Conservation (phyloP, 2,888 invertebrate genomes). For the Kryphioiulus occultus region DNA sequence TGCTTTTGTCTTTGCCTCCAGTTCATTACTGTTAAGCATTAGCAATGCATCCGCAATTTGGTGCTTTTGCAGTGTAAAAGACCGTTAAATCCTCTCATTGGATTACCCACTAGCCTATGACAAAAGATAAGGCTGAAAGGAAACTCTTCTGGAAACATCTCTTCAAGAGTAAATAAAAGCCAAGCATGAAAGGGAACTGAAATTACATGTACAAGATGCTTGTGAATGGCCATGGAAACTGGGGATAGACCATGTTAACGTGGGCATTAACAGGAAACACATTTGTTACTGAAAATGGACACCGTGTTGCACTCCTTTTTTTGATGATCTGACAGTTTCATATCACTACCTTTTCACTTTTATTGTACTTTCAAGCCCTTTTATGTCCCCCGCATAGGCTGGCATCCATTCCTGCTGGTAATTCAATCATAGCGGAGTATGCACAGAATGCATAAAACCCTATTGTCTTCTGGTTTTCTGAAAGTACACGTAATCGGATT, state of each 20-base stretch:
- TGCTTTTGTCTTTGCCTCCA: not conserved
- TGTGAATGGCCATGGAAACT: not conserved
- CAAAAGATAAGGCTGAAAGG: slow-evolving; percentile 39
- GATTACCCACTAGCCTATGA: slow-evolving; percentile 36
- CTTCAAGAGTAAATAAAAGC: slow-evolving; percentile 30
- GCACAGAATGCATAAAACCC: not conserved
- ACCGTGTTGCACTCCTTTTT: slow-evolving; percentile 22
- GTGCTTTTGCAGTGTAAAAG: not conserved
- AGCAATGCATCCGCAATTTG: not conserved
- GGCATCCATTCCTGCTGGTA: not conserved
- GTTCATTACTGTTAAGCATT: slow-evolving; percentile 25
- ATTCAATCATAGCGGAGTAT: slow-evolving; percentile 22
- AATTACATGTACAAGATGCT: not conserved
- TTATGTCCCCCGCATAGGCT: not conserved
- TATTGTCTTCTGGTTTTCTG: slow-evolving; percentile 3
- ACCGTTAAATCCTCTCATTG: slow-evolving; percentile 40
- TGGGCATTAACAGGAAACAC: slow-evolving; percentile 33
- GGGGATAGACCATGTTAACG: not conserved
- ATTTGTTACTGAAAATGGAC: slow-evolving; percentile 35
- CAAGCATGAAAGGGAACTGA: not conserved
- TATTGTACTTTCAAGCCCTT: not conserved
- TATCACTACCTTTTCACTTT: slow-evolving; percentile 25
- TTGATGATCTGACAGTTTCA: slow-evolving; percentile 29
- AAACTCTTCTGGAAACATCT: slow-evolving; percentile 36
- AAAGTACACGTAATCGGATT: slow-evolving; percentile 16